A percentile compares a stretch with the other conserved stretches of the same genome.
Evolutionary conservation across 1,140 invertebrate genomes (phyloP).

Genomic region (Monomorium pharaonis): DNA sequence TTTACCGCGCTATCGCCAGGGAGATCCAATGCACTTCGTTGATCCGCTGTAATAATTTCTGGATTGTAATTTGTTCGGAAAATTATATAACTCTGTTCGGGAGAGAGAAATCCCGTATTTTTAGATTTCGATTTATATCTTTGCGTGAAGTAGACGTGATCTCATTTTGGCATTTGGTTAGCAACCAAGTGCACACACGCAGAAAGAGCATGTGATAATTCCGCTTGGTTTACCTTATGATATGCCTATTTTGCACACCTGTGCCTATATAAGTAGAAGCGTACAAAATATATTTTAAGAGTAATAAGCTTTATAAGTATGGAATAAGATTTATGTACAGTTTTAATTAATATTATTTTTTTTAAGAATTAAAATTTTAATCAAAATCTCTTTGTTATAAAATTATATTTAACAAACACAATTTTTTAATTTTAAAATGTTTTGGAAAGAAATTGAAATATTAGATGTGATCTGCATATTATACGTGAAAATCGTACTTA

Average conservation of each 20-base stretch:
- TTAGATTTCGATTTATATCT: constrained; percentile 27
- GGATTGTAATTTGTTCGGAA: constrained; percentile 33
- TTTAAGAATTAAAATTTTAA: neutral
- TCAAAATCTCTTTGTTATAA: neutral
- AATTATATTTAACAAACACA: neutral
- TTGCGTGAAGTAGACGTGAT: neutral
- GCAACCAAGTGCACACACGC: neutral
- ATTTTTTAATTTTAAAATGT: neutral
- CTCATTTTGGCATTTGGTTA: neutral
- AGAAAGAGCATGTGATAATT: neutral
- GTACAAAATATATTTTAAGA: neutral
- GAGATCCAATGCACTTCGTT: neutral
- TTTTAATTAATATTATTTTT: neutral
- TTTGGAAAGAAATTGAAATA: neutral
- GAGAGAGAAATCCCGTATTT: constrained; percentile 22
- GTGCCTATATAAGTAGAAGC: neutral
- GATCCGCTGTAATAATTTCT: neutral
- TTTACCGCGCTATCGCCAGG: constrained; percentile 25
- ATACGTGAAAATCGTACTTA: neutral
- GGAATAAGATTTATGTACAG: neutral
- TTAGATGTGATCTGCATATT: neutral
- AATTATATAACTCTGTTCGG: constrained; percentile 16
- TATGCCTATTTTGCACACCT: neutral
- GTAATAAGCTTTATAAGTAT: neutral
- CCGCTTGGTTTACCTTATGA: neutral